These are phyloP conservation scores for Limnephilus rhombicus DNA, from an alignment of 2,888 invertebrate genomes.

Conservation along the genomic window DNA sequence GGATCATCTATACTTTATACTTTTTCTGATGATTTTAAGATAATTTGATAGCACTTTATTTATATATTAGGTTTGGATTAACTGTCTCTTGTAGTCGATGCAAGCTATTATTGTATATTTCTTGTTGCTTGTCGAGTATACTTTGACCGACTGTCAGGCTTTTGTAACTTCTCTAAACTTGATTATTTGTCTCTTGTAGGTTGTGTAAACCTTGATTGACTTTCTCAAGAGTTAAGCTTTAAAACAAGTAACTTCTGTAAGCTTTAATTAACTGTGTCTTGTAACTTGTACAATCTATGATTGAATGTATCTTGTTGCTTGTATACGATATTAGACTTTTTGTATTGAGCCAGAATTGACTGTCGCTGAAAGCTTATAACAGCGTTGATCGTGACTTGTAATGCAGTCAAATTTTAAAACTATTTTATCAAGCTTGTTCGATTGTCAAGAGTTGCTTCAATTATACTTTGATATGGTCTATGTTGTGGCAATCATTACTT, in stretches of 20 bases:
- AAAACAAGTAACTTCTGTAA: not conserved
- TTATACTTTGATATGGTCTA: not conserved
- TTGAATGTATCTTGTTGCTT: not conserved
- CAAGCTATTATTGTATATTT: no score
- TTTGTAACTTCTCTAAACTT: no score
- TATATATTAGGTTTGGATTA: not conserved
- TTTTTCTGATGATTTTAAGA: not conserved
- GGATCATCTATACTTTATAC: not conserved
- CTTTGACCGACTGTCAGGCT: not conserved
- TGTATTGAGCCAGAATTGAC: not conserved
- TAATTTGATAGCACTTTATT: not conserved
- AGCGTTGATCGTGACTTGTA: no score
- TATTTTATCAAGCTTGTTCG: not conserved
- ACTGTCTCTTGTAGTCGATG: not conserved
- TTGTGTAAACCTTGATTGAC: not conserved
- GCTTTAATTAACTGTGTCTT: not conserved
- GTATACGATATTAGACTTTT: not conserved
- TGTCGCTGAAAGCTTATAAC: not conserved
- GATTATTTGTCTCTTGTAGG: no score
- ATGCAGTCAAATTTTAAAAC: no score
- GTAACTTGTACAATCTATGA: not conserved
- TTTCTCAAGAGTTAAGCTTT: not conserved
- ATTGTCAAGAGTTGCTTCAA: not conserved
- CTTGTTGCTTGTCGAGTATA: no score
- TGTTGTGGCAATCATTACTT: not conserved